Evolutionary conservation across 1,140 invertebrate species (phyloP).

Genomic region (Limonius californicus): DNA sequence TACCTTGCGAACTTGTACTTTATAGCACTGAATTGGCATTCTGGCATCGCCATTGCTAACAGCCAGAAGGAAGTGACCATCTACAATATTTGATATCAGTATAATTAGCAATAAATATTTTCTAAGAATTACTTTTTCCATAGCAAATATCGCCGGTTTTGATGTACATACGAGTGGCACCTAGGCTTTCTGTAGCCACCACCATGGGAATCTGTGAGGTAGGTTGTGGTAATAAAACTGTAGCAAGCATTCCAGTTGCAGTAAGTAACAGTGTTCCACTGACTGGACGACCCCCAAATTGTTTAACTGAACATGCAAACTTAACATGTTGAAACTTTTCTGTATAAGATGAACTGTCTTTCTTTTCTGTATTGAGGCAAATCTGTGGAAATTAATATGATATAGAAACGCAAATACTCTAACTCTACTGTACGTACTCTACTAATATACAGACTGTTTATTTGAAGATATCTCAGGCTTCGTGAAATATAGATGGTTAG

Average conservation of each 20-base stretch:
- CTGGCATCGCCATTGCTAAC: conserved; percentile 66
- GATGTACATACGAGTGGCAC: conserved; percentile 67
- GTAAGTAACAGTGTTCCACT: conserved; percentile 81
- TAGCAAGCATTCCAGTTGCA: conserved; percentile 77
- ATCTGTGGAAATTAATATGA: conserved; percentile 41
- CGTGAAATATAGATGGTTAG: too few species aligned
- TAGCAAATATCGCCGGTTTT: conserved; percentile 72
- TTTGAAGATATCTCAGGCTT: too few species aligned
- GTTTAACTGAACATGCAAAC: conserved; percentile 75
- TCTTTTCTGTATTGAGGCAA: conserved; percentile 67
- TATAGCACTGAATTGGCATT: conserved; percentile 72
- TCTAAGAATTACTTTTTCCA: conserved; percentile 69
- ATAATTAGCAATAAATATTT: conserved; percentile 17
- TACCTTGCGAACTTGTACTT: conserved; percentile 58
- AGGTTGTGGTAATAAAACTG: conserved; percentile 55
- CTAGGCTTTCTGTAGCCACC: conserved; percentile 64
- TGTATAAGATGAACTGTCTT: conserved; percentile 72
- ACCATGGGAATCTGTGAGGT: conserved; percentile 43
- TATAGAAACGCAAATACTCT: not conserved
- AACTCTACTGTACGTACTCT: too few species aligned
- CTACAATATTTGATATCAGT: conserved; percentile 45
- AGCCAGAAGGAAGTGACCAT: conserved; percentile 76
- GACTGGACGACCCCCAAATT: conserved; percentile 78
- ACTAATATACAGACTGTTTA: too few species aligned
- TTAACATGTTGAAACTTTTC: conserved; percentile 80